Percentiles rank a stretch among this genome's conserved stretches.
phyloP scores from a whole-genome alignment of 2,888 invertebrate species.

The Meloe dianella region DNA sequence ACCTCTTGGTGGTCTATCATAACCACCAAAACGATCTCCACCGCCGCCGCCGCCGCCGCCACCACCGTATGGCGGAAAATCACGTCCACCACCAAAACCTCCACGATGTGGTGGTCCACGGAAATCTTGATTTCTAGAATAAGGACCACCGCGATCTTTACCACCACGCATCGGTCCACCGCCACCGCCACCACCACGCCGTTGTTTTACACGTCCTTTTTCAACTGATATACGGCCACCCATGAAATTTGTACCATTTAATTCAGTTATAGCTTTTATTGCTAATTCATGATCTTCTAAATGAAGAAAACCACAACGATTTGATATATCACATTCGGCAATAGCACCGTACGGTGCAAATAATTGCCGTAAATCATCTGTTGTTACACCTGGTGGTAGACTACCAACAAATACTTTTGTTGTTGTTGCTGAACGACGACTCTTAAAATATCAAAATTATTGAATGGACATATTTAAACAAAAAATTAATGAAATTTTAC shows the following conservation, averaged over 20 bases:
- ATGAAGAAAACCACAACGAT: constrained; percentile 93
- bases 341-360: constrained; percentile 89
- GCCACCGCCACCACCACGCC: constrained; percentile 63
- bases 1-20: constrained; percentile 33
- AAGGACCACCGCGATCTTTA: constrained; percentile 57
- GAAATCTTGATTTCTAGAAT: constrained; percentile 40
- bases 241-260: constrained; percentile 83
- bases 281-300: constrained; percentile 86
- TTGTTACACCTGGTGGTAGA: constrained; percentile 82
- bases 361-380: constrained; percentile 79
- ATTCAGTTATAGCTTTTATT: constrained; percentile 76
- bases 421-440: constrained; percentile 53
- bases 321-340: constrained; percentile 93
- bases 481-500: constrained; percentile 12
- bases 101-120: constrained; percentile 39
- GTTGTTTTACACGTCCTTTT: constrained; percentile 78
- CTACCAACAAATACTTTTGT: constrained; percentile 92
- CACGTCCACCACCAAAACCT: constrained; percentile 41
- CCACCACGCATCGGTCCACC: constrained; percentile 64
- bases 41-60: no score
- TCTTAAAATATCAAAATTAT: no score
- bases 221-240: constrained; percentile 86
- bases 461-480: no score
- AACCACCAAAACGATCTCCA: constrained; percentile 38
- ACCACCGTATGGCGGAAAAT: constrained; percentile 39